Evolutionary conservation across 2,113 vertebrate genomes (phyloP), one percentile per base, ranked within the genome.

Genomic region (Nettapus auritus): DNA sequence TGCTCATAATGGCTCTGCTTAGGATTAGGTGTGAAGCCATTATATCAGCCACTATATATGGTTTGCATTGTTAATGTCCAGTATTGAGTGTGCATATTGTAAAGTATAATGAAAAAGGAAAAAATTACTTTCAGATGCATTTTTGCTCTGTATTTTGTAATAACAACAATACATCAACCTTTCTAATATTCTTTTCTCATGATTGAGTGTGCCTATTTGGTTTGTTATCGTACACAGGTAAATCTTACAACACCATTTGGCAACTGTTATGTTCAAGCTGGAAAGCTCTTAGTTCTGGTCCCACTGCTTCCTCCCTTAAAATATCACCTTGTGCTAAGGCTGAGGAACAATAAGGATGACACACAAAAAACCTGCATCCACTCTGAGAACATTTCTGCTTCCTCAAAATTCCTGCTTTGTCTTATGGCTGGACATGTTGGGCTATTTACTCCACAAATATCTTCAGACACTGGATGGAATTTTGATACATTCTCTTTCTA

Each of bases 91-190:
- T 75, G 36, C 76, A 81, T 96, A 96, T 95, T 97, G 84, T 96
- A 96, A 96, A 97, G 63, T 84, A 66, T 88, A 96, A 96, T 95
- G 80, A 96, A 97, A 97, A 84, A 53, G 38, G 67, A 60, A 97
- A 85, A 95, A 96, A 97, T 86, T 87, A 92, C 83, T 96, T 97
- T 96, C 76, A 81, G 76, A 96, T 94, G n/a, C 91, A 88, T 97
- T 97, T 97, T 93, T 67, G 57, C 50, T 64, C 71, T 82, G 70
- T 93, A 57, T 83, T 96, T 89, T 94, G 40, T 88, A 95, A 88
- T 79, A 94, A 87, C 53, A 62, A 77, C 86, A 94, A 95, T 89
- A 29, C 89, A 97, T 96, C 83, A 96, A 90, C 38, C 56, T 89
- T 93, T 33, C 71, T 83, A 94, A 93, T 95, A 77, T 88, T 95